Conservation (phyloP, 1,140 invertebrate genomes). For the Phenacoccus solenopsis region DNA sequence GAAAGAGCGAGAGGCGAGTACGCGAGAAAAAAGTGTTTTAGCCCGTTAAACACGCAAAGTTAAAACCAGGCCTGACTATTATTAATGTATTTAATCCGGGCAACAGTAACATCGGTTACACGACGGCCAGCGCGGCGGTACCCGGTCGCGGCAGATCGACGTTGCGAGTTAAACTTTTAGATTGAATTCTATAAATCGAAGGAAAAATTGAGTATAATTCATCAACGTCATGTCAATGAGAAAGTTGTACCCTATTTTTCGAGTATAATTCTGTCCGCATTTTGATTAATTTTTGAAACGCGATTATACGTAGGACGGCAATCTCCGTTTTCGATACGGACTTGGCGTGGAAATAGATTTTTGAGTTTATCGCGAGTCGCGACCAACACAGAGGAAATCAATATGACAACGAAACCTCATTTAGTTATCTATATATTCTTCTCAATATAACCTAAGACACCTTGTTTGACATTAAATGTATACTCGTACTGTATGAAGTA, state of each 20-base stretch:
- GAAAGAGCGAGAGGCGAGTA: background rate
- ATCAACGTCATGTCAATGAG: background rate
- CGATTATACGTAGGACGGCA: no score
- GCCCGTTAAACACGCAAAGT: background rate
- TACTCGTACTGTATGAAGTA: no score
- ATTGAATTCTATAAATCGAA: conserved; percentile 3
- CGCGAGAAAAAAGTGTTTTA: background rate
- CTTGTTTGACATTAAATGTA: no score
- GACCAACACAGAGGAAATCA: no score
- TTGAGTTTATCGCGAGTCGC: no score
- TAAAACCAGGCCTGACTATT: background rate
- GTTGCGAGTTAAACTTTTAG: background rate
- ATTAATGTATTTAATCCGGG: background rate
- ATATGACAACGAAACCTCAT: no score
- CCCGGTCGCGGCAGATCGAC: background rate
- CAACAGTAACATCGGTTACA: background rate
- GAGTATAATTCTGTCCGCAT: background rate
- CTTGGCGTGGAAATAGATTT: no score
- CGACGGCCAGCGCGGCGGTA: background rate
- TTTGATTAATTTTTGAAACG: background rate
- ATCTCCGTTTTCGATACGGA: no score
- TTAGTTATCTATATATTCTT: no score
- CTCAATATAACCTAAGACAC: no score
- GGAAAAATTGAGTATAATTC: conserved; percentile 3
- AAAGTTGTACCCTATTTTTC: background rate